Conservation (phyloP, 2,888 invertebrate genomes). For the Caenorhabditis angaria region DNA sequence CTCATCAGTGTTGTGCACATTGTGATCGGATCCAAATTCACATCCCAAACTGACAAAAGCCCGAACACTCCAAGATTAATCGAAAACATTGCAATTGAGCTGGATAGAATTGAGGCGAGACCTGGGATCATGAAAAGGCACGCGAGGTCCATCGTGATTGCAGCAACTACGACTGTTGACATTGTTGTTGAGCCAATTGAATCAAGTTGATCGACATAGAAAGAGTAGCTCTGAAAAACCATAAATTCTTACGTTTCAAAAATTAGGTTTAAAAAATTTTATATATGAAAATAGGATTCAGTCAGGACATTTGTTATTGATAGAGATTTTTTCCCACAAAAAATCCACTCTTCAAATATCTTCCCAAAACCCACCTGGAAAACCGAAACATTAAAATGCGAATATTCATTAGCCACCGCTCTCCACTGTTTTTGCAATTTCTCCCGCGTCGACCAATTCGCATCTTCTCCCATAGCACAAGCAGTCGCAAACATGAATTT, state of each 20-base stretch:
- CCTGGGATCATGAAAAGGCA: slow-evolving; percentile 63
- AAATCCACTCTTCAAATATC: background rate
- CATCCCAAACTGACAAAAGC: slow-evolving; percentile 57
- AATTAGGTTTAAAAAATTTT: background rate
- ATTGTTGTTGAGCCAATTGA: slow-evolving; percentile 57
- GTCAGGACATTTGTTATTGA: too few relatives aligned
- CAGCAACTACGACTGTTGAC: slow-evolving; percentile 59
- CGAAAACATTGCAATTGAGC: slow-evolving; percentile 59
- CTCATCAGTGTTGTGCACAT: slow-evolving; percentile 64
- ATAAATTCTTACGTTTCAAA: background rate
- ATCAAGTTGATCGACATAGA: slow-evolving; percentile 63
- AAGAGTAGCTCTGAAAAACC: slow-evolving; percentile 55
- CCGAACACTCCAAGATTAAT: slow-evolving; percentile 65
- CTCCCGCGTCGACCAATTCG: slow-evolving; percentile 50
- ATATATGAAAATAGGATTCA: too few relatives aligned
- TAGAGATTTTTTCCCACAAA: too few relatives aligned
- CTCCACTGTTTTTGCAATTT: slow-evolving; percentile 60
- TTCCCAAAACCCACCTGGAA: slow-evolving; percentile 53
- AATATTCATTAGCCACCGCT: slow-evolving; percentile 47
- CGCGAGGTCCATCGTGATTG: slow-evolving; percentile 61
- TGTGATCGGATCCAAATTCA: slow-evolving; percentile 62
- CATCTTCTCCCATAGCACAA: slow-evolving; percentile 60
- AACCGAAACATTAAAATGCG: slow-evolving; percentile 57
- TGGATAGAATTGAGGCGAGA: slow-evolving; percentile 50
- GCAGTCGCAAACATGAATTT: slow-evolving; percentile 64